These are phyloP conservation scores for Drosophila neonasuta DNA, from an alignment of 2,888 invertebrate species.

Conservation along the genomic window DNA sequence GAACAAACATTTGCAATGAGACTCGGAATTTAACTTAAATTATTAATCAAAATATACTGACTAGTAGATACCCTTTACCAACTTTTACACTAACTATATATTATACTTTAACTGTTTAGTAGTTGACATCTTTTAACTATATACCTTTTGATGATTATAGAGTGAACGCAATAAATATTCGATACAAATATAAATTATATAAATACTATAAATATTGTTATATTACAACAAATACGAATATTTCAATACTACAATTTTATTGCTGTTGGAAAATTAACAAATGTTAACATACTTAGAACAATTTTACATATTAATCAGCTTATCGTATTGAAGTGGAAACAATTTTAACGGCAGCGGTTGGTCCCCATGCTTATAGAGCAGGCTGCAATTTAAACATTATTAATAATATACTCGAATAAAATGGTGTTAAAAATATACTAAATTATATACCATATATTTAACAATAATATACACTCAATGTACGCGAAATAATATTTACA, in stretches of 20 bases:
- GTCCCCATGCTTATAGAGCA: slow-evolving; percentile 40
- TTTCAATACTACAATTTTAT: slow-evolving; percentile 12
- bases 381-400: slow-evolving; percentile 25
- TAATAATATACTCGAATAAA: slow-evolving; percentile 21
- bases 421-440: slow-evolving; percentile 7
- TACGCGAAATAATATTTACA: slow-evolving; percentile 13
- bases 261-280: slow-evolving; percentile 18
- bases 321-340: slow-evolving; percentile 5
- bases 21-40: slow-evolving; percentile 17
- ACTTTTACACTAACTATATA: too few species aligned
- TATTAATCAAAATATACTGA: slow-evolving; percentile 2
- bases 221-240: slow-evolving; percentile 8
- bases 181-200: slow-evolving; percentile 15
- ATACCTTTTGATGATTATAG: neutral
- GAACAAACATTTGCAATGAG: slow-evolving; percentile 24
- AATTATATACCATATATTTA: neutral
- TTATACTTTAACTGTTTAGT: neutral
- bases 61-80: neutral
- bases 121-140: neutral
- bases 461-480: slow-evolving; percentile 7
- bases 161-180: neutral
- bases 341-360: slow-evolving; percentile 45
- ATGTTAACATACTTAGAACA: slow-evolving; percentile 43
- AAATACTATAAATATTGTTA: neutral
- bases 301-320: slow-evolving; percentile 32